Percentiles rank a stretch among this genome's conserved stretches.
These are phyloP conservation scores for Spongia lamella DNA, from an alignment of 37 sponge, comb jelly and placozoan genomes.

Conservation along the genomic window DNA sequence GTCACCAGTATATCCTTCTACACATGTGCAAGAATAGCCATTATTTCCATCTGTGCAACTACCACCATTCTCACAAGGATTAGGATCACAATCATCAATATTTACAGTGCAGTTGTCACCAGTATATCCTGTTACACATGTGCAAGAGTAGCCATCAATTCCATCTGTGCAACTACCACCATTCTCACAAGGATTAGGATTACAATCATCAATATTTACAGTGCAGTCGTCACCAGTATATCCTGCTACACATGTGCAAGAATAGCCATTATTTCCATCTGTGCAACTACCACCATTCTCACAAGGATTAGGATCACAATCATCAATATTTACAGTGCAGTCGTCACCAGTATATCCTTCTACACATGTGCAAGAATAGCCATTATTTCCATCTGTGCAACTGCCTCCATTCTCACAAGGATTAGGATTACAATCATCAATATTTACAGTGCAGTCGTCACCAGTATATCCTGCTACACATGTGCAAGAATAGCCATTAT, in stretches of 20 bases:
- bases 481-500: too few species aligned
- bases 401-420: conserved; percentile 3
- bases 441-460: neutral
- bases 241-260: conserved; percentile 58
- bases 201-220: too few species aligned
- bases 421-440: conserved; percentile 5
- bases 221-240: conserved; percentile 64
- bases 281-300: conserved; percentile 12
- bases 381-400: neutral
- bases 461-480: conserved; percentile 29
- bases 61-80: conserved; percentile 48
- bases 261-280: neutral
- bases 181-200: conserved; percentile 27
- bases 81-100: conserved; percentile 55
- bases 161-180: conserved; percentile 36
- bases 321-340: conserved; percentile 28
- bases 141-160: conserved; percentile 28
- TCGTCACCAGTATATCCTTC: conserved; percentile 41
- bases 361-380: conserved; percentile 28
- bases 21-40: conserved; percentile 11
- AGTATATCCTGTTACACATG: conserved; percentile 57
- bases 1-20: conserved; percentile 9
- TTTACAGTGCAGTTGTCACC: conserved; percentile 49
- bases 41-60: neutral
- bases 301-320: conserved; percentile 17